Conservation (phyloP, 2,888 invertebrate genomes). For the Tenodera sinensis region DNA sequence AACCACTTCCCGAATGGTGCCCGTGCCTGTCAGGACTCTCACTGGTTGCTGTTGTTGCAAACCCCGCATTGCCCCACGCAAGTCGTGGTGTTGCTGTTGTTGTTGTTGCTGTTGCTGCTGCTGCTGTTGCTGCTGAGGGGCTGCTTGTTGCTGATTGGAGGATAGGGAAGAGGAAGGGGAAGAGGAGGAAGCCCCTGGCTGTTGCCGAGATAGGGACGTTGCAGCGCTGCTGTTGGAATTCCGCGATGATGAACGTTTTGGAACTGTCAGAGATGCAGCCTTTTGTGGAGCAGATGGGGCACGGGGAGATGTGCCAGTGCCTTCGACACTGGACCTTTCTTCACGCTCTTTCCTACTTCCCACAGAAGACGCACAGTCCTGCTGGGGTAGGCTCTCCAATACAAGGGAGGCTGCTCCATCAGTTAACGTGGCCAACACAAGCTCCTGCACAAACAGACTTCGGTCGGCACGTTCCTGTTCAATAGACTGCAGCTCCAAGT, state of each 20-base stretch:
- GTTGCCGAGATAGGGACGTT: conserved; percentile 4
- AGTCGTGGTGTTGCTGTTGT: conserved; percentile 1
- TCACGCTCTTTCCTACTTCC: conserved; percentile 25
- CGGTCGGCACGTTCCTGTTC: conserved; percentile 60
- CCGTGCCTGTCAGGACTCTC: conserved; percentile 34
- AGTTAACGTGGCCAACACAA: conserved; percentile 59
- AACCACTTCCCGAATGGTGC: conserved; percentile 35
- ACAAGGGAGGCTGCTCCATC: conserved; percentile 34
- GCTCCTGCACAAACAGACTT: conserved; percentile 66
- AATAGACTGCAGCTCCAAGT: conserved; percentile 52
- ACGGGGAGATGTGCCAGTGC: conserved; percentile 20
- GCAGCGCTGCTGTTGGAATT: neutral
- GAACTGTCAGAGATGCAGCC: conserved; percentile 8
- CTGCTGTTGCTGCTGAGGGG: neutral
- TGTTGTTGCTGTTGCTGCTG: neutral
- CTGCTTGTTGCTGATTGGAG: neutral
- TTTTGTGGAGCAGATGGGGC: conserved; percentile 28
- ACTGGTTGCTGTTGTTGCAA: conserved; percentile 6
- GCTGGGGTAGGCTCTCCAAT: conserved; percentile 18
- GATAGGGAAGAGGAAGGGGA: neutral
- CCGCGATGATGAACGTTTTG: conserved; percentile 18
- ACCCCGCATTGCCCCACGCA: conserved; percentile 17
- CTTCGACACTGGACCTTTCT: conserved; percentile 23
- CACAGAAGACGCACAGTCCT: conserved; percentile 9
- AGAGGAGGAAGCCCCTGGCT: conserved; percentile 1